Evolutionary conservation across 2,113 vertebrate species (phyloP).

Genomic region (Microtus montanus): DNA sequence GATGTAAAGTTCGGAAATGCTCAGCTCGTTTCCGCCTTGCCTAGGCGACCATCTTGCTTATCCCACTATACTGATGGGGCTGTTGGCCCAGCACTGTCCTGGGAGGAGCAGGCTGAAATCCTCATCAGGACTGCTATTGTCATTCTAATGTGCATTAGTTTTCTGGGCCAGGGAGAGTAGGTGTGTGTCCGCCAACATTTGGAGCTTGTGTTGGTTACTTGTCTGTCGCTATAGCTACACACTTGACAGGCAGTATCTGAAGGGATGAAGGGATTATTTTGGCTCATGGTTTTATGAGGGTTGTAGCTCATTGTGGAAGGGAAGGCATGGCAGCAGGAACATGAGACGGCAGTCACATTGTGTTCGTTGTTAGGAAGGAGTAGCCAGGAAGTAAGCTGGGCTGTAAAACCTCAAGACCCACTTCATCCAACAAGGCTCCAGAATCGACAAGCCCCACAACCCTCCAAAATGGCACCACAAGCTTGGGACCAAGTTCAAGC

Average conservation of each 20-base stretch:
- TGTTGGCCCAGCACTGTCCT: neutral
- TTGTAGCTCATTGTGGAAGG: neutral
- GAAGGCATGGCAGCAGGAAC: neutral
- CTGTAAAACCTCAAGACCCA: neutral
- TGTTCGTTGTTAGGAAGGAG: neutral
- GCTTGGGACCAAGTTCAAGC: neutral
- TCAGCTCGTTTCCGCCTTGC: neutral
- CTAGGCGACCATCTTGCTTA: neutral
- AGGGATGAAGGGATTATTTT: neutral
- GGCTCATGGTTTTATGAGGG: neutral
- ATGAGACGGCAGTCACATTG: no score
- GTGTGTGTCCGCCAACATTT: neutral
- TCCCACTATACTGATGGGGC: neutral
- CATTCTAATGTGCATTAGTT: neutral
- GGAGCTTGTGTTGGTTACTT: neutral
- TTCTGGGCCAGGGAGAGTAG: neutral
- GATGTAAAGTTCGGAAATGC: neutral
- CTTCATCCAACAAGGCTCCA: neutral
- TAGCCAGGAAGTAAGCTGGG: neutral
- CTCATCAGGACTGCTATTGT: neutral
- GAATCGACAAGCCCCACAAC: neutral
- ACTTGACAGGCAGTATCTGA: neutral
- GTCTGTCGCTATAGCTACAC: neutral
- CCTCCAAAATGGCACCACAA: neutral
- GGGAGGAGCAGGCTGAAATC: neutral